A percentile compares a stretch with the other conserved stretches of the same genome.
phyloP scores from a whole-genome alignment of 2,888 invertebrate genomes.

The Protula sp. region DNA sequence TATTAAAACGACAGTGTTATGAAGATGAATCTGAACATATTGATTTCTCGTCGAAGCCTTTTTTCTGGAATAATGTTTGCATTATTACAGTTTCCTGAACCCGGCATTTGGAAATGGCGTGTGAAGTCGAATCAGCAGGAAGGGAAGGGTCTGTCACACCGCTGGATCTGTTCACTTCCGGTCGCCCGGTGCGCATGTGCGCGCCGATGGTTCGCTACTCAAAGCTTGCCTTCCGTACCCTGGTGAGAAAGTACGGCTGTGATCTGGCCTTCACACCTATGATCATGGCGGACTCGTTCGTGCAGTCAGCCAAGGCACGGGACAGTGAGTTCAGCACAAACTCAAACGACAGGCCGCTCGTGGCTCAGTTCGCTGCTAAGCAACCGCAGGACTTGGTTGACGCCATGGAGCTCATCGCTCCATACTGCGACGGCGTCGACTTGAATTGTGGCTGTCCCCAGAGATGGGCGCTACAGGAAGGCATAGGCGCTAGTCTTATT shows the following conservation, averaged over 20 bases:
- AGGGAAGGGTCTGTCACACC: slow-evolving; percentile 32
- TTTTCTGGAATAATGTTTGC: no score
- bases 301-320: slow-evolving; percentile 80
- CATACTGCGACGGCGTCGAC: slow-evolving; percentile 85
- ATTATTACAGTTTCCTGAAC: no score
- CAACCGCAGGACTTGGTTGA: slow-evolving; percentile 74
- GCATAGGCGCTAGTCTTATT: slow-evolving; percentile 79
- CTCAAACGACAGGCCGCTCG: slow-evolving; percentile 72
- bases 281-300: slow-evolving; percentile 92
- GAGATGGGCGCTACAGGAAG: slow-evolving; percentile 83
- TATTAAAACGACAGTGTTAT: no score
- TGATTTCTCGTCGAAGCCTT: no score
- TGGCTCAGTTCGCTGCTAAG: slow-evolving; percentile 93
- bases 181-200: slow-evolving; percentile 68
- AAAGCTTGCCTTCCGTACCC: slow-evolving; percentile 66
- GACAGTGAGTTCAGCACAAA: slow-evolving; percentile 55
- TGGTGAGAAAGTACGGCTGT: slow-evolving; percentile 75
- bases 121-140: no score
- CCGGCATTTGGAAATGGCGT: no score
- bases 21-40: no score
- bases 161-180: slow-evolving; percentile 63
- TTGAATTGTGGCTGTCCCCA: slow-evolving; percentile 98
- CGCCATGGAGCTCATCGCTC: slow-evolving; percentile 77
- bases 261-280: slow-evolving; percentile 92
- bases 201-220: slow-evolving; percentile 94